These are phyloP conservation scores for Incurvaria masculella DNA, from an alignment of 2,888 invertebrate genomes.

Conservation along the genomic window DNA sequence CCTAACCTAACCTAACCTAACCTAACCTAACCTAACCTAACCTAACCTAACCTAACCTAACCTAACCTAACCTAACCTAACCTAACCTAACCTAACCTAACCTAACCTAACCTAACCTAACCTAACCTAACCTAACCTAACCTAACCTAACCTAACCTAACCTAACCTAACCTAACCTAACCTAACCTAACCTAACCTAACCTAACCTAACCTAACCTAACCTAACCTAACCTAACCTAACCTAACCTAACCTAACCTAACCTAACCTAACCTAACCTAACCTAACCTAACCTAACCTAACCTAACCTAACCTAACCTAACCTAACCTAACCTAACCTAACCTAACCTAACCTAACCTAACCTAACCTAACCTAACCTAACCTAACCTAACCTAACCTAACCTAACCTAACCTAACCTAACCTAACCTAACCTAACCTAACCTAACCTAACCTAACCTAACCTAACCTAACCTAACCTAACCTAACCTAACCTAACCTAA, in stretches of 20 bases:
- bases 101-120: constrained; percentile 2
- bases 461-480: constrained; percentile 5
- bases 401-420: constrained; percentile 5
- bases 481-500: constrained; percentile 5
- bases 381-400: constrained; percentile 5
- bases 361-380: constrained; percentile 5
- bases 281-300: constrained; percentile 5
- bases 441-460: constrained; percentile 5
- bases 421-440: constrained; percentile 5
- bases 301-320: constrained; percentile 5
- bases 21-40: constrained; percentile 2
- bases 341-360: constrained; percentile 5
- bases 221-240: constrained; percentile 3
- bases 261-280: constrained; percentile 5
- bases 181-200: constrained; percentile 2
- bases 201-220: constrained; percentile 2
- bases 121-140: constrained; percentile 2
- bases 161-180: constrained; percentile 2
- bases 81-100: constrained; percentile 2
- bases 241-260: constrained; percentile 5
- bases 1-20: constrained; percentile 2
- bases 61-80: constrained; percentile 2
- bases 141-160: constrained; percentile 2
- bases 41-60: constrained; percentile 2
- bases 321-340: constrained; percentile 5